phyloP scores from a whole-genome alignment of 2,797 vertebrate genomes.

The Setipinna tenuifilis region DNA sequence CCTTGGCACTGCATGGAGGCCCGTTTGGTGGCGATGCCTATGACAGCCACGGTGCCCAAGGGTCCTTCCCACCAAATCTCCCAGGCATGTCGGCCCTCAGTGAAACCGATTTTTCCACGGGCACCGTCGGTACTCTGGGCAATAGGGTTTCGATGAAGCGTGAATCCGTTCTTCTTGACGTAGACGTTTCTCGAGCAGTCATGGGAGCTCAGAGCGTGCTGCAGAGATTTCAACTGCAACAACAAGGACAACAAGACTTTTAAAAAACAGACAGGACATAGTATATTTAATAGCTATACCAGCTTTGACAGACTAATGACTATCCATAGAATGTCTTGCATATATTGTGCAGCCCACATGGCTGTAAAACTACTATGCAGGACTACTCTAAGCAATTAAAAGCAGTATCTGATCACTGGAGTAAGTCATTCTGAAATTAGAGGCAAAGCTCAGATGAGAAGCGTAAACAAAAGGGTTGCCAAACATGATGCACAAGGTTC shows the following conservation, averaged over 20 bases:
- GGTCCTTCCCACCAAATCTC: constrained; percentile 99
- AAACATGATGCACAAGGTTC: neutral
- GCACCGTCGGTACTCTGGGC: constrained; percentile 98
- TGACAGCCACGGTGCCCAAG: constrained; percentile 95
- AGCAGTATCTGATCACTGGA: neutral
- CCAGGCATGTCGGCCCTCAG: constrained; percentile 96
- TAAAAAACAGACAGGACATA: neutral
- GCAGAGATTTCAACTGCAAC: constrained; percentile 88
- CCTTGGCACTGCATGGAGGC: constrained; percentile 98
- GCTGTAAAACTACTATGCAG: neutral
- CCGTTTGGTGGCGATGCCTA: constrained; percentile 95
- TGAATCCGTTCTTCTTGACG: constrained; percentile 99
- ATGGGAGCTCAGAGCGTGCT: constrained; percentile 94
- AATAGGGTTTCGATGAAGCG: constrained; percentile 96
- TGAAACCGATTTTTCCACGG: constrained; percentile 96
- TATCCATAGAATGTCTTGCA: neutral
- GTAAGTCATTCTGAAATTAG: neutral
- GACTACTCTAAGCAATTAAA: neutral
- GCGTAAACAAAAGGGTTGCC: neutral
- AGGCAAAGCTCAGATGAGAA: neutral
- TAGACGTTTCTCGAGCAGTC: constrained; percentile 99
- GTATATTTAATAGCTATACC: neutral
- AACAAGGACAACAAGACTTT: neutral
- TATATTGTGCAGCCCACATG: neutral
- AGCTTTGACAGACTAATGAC: neutral